A percentile compares a stretch with the other conserved stretches of the same genome.
phyloP scores from a whole-genome alignment of 2,113 vertebrate species.

The Leucoraja erinaceus region DNA sequence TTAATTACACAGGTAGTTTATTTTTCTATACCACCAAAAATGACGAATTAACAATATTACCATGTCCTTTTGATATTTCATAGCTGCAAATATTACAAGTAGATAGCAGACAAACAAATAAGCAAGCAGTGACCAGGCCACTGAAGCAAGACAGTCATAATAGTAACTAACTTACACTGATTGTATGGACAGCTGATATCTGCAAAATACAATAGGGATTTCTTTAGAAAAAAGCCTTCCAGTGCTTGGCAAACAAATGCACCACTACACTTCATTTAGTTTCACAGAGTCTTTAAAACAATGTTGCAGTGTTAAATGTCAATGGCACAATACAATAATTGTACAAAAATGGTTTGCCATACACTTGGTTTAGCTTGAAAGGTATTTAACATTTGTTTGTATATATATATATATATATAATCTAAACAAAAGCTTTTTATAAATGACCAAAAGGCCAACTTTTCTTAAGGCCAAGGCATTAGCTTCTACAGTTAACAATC shows the following conservation, averaged over 20 bases:
- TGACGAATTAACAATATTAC: not conserved
- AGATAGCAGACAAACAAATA: slow-evolving; percentile 31
- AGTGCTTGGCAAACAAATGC: slow-evolving; percentile 21
- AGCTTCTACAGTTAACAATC: not conserved
- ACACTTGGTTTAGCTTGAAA: slow-evolving; percentile 11
- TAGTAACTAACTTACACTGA: slow-evolving; percentile 37
- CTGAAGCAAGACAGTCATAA: slow-evolving; percentile 35
- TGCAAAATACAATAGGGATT: slow-evolving; percentile 35
- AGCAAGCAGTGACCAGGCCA: not conserved
- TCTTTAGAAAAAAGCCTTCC: slow-evolving; percentile 37
- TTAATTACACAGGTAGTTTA: slow-evolving; percentile 26
- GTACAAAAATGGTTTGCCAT: slow-evolving; percentile 2
- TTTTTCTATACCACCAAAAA: slow-evolving; percentile 4
- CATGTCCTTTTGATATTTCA: slow-evolving; percentile 5
- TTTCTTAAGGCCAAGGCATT: not conserved
- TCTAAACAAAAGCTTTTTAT: slow-evolving; percentile 22
- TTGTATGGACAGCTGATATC: slow-evolving; percentile 37
- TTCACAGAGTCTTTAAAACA: slow-evolving; percentile 3
- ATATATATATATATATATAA: not conserved
- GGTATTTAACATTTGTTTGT: slow-evolving; percentile 3
- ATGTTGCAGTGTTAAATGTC: not conserved
- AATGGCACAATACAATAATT: slow-evolving; percentile 10
- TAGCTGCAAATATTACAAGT: slow-evolving; percentile 23
- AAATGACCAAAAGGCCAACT: too few species aligned
- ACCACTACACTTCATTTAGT: not conserved